Evolutionary conservation across 2,797 vertebrate species (phyloP).

Genomic region (Smutsia temminckii): DNA sequence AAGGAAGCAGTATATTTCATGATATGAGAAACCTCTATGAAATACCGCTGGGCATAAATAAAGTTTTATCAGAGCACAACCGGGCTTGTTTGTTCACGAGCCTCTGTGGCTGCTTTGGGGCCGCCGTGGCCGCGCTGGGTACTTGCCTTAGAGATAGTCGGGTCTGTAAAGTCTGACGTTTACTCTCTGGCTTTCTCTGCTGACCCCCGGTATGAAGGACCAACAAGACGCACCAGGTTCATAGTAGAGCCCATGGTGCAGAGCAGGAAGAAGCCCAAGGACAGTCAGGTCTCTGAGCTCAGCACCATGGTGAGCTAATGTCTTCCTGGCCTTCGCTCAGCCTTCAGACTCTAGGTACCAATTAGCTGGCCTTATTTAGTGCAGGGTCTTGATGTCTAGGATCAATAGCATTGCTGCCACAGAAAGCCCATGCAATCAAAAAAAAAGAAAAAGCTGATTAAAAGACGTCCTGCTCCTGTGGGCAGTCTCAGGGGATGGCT

Average conservation of each 20-base stretch:
- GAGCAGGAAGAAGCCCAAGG: neutral
- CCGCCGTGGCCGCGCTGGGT: rapidly evolving
- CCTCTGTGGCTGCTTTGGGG: neutral
- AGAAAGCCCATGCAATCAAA: neutral
- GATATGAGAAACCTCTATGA: neutral
- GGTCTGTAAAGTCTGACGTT: neutral
- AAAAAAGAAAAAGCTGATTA: neutral
- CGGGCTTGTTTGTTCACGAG: rapidly evolving
- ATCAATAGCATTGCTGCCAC: neutral
- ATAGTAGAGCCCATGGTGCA: rapidly evolving
- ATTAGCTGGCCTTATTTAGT: neutral
- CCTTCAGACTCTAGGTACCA: neutral
- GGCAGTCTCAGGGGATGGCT: neutral
- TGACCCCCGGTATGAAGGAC: neutral
- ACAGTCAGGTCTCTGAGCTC: neutral
- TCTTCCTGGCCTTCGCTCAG: neutral
- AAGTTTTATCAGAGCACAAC: neutral
- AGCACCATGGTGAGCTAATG: neutral
- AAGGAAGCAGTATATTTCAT: neutral
- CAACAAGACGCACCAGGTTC: neutral
- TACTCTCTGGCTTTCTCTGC: neutral
- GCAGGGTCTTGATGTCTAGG: neutral
- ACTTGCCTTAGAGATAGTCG: neutral
- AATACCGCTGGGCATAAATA: neutral
- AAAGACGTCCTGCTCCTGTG: neutral